Percentiles rank a stretch among this genome's conserved stretches.
These are phyloP conservation scores for human DNA, from an alignment of 2,113 vertebrate species.

Conservation along the genomic window DNA sequence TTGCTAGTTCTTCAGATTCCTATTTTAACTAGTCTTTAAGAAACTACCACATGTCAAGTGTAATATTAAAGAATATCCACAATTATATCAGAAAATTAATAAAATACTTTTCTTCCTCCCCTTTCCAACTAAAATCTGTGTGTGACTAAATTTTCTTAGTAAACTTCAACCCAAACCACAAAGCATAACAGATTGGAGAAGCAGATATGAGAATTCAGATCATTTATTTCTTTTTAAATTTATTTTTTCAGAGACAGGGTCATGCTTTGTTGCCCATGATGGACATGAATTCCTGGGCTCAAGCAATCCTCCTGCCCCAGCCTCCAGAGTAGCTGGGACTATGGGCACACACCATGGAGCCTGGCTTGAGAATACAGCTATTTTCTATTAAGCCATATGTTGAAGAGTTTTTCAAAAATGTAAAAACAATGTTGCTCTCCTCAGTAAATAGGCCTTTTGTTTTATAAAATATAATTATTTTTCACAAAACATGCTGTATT, in stretches of 20 bases:
- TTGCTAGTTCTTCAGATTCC: not conserved
- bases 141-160: not conserved
- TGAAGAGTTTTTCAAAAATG: conserved; percentile 8
- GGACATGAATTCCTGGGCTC: not conserved
- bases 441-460: not conserved
- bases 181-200: not conserved
- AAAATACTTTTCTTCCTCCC: not conserved
- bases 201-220: not conserved
- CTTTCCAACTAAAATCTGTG: not conserved
- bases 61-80: not conserved
- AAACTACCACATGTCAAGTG: not conserved
- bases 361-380: not conserved
- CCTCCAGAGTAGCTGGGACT: not conserved
- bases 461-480: conserved; percentile 5
- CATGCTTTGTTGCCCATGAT: no score
- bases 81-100: not conserved
- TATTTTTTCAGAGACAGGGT: not conserved
- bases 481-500: not conserved
- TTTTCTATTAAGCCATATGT: not conserved
- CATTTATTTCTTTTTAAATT: not conserved
- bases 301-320: not conserved
- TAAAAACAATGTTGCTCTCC: not conserved
- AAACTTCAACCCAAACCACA: not conserved
- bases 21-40: not conserved
- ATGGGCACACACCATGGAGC: not conserved